Conservation (phyloP, 2,797 vertebrate species). For the Pangasius djambal region DNA sequence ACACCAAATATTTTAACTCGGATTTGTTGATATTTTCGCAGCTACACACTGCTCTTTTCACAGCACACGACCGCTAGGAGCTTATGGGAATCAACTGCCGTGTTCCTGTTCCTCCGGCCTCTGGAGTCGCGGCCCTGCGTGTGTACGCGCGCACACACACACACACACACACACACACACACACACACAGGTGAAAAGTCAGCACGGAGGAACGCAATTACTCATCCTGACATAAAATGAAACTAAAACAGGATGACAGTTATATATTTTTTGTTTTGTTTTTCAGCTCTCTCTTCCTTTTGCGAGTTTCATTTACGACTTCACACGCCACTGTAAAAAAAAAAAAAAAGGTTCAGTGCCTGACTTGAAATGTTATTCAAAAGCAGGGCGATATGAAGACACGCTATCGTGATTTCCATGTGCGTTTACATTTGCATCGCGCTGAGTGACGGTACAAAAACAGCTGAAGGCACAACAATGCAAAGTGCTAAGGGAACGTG, state of each 20-base stretch:
- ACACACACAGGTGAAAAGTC: neutral
- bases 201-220: neutral
- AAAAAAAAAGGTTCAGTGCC: neutral
- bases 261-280: neutral
- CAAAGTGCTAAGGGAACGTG: neutral
- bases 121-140: neutral
- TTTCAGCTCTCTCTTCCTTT: conserved; percentile 5
- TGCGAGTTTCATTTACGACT: conserved; percentile 35
- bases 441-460: neutral
- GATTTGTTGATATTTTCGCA: neutral
- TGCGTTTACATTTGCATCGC: conserved; percentile 1
- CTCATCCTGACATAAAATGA: conserved; percentile 32
- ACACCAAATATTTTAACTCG: neutral
- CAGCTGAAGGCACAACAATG: neutral
- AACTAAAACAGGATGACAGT: conserved; percentile 10
- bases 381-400: neutral
- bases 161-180: conserved; percentile 3
- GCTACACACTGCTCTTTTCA: conserved; percentile 16
- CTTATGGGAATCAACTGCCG: neutral
- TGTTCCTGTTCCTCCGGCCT: neutral
- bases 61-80: neutral
- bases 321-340: conserved; percentile 25
- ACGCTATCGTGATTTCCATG: neutral
- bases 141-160: neutral
- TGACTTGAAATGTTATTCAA: neutral